A percentile compares a stretch with the other conserved stretches of the same genome.
phyloP scores from a whole-genome alignment of 2,797 vertebrate genomes.

The Darevskia nairensis region DNA sequence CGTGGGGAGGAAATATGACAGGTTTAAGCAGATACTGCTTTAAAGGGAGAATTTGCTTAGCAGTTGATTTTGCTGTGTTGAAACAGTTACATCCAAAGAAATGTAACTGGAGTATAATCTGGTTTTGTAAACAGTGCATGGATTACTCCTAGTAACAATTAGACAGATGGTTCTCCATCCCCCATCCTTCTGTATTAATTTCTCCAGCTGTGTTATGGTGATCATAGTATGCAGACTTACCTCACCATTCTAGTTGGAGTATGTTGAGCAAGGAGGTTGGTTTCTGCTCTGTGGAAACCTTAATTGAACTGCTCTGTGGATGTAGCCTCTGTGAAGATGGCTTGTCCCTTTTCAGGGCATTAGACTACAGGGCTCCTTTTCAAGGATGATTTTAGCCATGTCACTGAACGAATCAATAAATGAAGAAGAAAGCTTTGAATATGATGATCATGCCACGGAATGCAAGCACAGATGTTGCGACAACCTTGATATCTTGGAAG shows the following conservation, averaged over 20 bases:
- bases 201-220: slow-evolving; percentile 36
- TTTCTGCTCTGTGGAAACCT: slow-evolving; percentile 62
- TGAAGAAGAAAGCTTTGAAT: slow-evolving; percentile 82
- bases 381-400: slow-evolving; percentile 75
- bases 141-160: slow-evolving; percentile 48
- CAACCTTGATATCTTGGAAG: slow-evolving; percentile 77
- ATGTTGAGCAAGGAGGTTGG: slow-evolving; percentile 67
- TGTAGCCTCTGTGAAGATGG: slow-evolving; percentile 48
- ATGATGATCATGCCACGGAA: slow-evolving; percentile 70
- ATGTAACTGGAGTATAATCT: slow-evolving; percentile 23
- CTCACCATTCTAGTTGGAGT: slow-evolving; percentile 55
- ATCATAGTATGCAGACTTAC: slow-evolving; percentile 30
- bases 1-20: slow-evolving; percentile 33
- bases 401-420: slow-evolving; percentile 65
- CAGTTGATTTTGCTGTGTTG: background rate
- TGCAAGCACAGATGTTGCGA: slow-evolving; percentile 31
- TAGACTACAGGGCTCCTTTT: background rate
- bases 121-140: slow-evolving; percentile 23
- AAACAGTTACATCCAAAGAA: slow-evolving; percentile 18
- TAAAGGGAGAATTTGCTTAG: background rate
- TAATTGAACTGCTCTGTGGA: slow-evolving; percentile 26
- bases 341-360: slow-evolving; percentile 47
- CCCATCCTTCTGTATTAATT: slow-evolving; percentile 44
- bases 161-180: slow-evolving; percentile 68
- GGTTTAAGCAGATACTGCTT: background rate